Conservation (phyloP, 1,140 invertebrate species). For the Pteromalus puparum region DNA sequence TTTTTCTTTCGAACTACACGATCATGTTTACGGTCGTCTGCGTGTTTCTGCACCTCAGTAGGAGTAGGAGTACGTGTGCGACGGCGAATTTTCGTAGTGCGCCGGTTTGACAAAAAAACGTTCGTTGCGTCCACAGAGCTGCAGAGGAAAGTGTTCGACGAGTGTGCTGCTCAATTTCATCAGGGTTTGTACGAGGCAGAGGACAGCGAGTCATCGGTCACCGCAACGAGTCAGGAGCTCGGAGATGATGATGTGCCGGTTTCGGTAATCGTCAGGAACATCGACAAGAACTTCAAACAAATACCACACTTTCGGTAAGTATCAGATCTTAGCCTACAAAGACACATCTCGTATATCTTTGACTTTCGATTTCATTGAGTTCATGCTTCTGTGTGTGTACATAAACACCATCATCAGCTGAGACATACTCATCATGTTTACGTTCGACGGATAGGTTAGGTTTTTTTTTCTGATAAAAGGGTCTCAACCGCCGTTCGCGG, state of each 20-base stretch:
- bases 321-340: background rate
- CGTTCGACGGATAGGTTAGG: no score
- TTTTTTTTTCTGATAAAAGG: no score
- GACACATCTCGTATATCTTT: background rate
- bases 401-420: no score
- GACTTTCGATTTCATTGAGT: background rate
- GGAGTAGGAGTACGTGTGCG: no score
- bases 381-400: background rate
- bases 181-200: background rate
- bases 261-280: conserved; percentile 29
- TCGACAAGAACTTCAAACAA: conserved; percentile 21
- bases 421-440: no score
- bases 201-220: background rate
- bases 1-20: background rate
- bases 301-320: conserved; percentile 41
- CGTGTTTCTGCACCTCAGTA: background rate
- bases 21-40: background rate
- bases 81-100: background rate
- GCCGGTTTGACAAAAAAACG: no score
- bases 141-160: conserved; percentile 45
- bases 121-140: conserved; percentile 21
- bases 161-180: background rate
- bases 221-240: background rate
- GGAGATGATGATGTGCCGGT: conserved; percentile 25
- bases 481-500: no score